phyloP scores from a whole-genome alignment of 2,113 vertebrate species.

The Poeciliopsis prolifica region DNA sequence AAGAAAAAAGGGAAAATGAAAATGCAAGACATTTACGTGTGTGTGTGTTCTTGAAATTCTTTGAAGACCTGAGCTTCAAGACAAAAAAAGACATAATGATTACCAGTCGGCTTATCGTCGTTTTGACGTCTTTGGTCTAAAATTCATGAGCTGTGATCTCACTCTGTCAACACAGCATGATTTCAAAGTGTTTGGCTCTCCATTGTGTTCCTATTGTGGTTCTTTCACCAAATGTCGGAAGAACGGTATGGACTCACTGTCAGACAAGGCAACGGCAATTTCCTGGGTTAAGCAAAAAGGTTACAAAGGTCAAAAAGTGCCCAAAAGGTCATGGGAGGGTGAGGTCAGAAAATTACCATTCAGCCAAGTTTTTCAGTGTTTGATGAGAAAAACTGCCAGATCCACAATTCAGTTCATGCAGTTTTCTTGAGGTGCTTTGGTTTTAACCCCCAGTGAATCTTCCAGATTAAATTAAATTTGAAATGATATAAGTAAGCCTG shows the following conservation, averaged over 20 bases:
- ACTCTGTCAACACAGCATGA: slow-evolving; percentile 29
- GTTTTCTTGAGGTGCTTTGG: slow-evolving; percentile 11
- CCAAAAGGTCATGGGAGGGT: slow-evolving; percentile 36
- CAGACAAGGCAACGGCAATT: slow-evolving; percentile 43
- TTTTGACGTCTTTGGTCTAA: slow-evolving; percentile 36
- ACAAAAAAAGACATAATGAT: slow-evolving; percentile 53
- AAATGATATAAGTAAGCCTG: slow-evolving; percentile 18
- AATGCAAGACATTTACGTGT: slow-evolving; percentile 40
- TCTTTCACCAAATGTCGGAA: slow-evolving; percentile 28
- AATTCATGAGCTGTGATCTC: slow-evolving; percentile 36
- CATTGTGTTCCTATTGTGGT: slow-evolving; percentile 37
- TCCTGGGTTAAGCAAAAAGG: slow-evolving; percentile 61
- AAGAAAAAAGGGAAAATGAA: slow-evolving; percentile 34
- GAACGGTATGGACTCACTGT: slow-evolving; percentile 34
- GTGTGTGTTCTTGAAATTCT: slow-evolving; percentile 53
- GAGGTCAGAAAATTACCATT: slow-evolving; percentile 53
- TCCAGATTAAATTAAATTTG: slow-evolving; percentile 9
- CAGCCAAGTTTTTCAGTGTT: slow-evolving; percentile 52
- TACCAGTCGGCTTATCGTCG: slow-evolving; percentile 54
- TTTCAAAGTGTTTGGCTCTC: slow-evolving; percentile 12
- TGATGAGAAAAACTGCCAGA: neutral
- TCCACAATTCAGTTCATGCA: neutral
- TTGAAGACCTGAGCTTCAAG: slow-evolving; percentile 55
- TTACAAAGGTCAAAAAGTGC: slow-evolving; percentile 61
- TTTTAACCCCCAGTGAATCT: slow-evolving; percentile 14